A percentile compares a stretch with the other conserved stretches of the same genome.
phyloP scores from a whole-genome alignment of 2,113 vertebrate species.

The Cygnus buccinator region DNA sequence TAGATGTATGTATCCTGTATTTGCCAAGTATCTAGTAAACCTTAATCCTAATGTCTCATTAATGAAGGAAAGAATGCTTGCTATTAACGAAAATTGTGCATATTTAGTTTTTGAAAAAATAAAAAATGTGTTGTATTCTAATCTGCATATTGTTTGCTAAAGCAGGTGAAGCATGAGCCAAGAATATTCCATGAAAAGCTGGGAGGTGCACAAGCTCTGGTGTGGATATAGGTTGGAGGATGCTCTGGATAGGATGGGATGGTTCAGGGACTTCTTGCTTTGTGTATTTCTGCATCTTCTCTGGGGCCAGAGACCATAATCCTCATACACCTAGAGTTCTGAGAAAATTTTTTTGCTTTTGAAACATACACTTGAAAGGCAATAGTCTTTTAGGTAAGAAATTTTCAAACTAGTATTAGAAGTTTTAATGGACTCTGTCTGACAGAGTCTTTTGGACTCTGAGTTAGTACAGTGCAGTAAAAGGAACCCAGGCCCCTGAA shows the following conservation, averaged over 20 bases:
- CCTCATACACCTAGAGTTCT: neutral
- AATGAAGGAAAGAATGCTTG: neutral
- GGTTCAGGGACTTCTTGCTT: fast-evolving
- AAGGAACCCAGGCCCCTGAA: neutral
- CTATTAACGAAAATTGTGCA: neutral
- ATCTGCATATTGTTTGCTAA: neutral
- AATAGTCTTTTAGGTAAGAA: neutral
- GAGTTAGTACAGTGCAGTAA: neutral
- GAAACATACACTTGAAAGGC: neutral
- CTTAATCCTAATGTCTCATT: neutral
- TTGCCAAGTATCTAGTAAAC: neutral
- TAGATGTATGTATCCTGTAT: neutral
- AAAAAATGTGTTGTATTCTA: neutral
- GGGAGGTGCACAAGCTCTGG: neutral
- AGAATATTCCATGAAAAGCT: neutral
- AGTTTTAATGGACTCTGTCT: neutral
- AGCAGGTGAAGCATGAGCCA: neutral
- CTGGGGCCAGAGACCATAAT: neutral
- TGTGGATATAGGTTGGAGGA: neutral
- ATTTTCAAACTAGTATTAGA: neutral
- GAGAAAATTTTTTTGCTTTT: neutral
- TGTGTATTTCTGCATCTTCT: neutral
- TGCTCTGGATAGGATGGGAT: neutral
- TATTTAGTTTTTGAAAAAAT: neutral
- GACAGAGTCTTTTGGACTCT: neutral